phyloP scores from a whole-genome alignment of 2,888 invertebrate genomes.

The Cheilosia variabilis region DNA sequence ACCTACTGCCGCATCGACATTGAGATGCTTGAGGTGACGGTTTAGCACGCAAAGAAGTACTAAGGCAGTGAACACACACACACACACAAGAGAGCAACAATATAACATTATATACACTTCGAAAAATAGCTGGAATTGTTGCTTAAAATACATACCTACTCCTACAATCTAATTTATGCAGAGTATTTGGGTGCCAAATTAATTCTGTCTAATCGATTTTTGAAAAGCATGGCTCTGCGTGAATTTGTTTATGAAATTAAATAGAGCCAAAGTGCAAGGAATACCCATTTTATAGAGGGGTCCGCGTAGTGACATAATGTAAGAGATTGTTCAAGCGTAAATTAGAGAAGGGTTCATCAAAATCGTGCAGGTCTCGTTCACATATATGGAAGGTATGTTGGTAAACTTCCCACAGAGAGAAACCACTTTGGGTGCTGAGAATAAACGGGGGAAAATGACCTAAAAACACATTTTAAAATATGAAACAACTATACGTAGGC shows the following conservation, averaged over 20 bases:
- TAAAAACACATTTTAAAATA: slow-evolving; percentile 72
- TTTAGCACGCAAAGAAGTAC: slow-evolving; percentile 52
- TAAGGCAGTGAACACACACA: slow-evolving; percentile 1
- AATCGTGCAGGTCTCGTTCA: slow-evolving; percentile 63
- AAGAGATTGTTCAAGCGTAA: slow-evolving; percentile 66
- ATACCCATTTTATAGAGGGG: slow-evolving; percentile 18
- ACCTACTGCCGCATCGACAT: slow-evolving; percentile 53
- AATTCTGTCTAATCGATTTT: slow-evolving; percentile 22
- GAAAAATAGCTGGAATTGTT: no score
- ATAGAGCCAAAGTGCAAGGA: not conserved
- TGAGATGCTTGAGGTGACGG: slow-evolving; percentile 55
- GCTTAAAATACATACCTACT: no score
- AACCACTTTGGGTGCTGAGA: slow-evolving; percentile 47
- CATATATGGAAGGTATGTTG: not conserved
- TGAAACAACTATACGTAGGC: slow-evolving; percentile 20
- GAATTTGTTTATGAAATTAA: not conserved
- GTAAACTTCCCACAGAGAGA: slow-evolving; percentile 67
- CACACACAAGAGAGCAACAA: not conserved
- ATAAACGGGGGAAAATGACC: slow-evolving; percentile 72
- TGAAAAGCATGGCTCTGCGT: not conserved
- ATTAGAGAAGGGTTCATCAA: slow-evolving; percentile 67
- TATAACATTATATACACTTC: not conserved
- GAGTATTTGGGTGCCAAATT: not conserved
- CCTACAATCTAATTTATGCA: no score
- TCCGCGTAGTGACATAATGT: slow-evolving; percentile 43